These are phyloP conservation scores for Chelonia mydas DNA, from an alignment of 2,797 vertebrate genomes.

Conservation along the genomic window DNA sequence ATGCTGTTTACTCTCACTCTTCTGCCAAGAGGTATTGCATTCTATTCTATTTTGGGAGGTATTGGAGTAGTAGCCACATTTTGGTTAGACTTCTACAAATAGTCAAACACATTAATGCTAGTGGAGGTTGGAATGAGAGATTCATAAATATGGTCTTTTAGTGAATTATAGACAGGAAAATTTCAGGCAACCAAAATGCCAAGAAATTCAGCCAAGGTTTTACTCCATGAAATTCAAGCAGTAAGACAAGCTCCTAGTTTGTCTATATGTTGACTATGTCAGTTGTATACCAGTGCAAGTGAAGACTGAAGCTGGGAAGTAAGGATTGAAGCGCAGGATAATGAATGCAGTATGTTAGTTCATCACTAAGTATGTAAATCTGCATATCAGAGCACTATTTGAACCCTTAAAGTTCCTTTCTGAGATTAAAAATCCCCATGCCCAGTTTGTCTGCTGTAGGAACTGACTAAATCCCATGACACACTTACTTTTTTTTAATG, in stretches of 20 bases:
- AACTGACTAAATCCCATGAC: neutral
- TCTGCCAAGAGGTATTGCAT: neutral
- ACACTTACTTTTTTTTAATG: neutral
- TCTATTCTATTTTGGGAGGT: neutral
- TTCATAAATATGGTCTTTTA: slow-evolving; percentile 48
- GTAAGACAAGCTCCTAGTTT: neutral
- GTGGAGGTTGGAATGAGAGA: slow-evolving; percentile 1
- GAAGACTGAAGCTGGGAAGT: neutral
- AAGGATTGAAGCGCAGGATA: neutral
- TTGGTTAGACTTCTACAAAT: slow-evolving; percentile 22
- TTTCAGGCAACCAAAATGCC: neutral
- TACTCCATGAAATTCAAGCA: neutral
- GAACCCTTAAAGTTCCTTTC: neutral
- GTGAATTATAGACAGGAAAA: slow-evolving; percentile 59
- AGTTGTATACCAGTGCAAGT: neutral
- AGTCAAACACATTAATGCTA: slow-evolving; percentile 10
- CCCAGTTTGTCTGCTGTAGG: neutral
- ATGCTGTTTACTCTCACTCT: neutral
- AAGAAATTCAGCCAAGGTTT: neutral
- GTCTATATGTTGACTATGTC: neutral
- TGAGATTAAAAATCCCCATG: neutral
- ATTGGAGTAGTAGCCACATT: neutral
- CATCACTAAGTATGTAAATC: neutral
- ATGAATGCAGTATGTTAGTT: neutral
- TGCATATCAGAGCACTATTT: rapidly evolving